Conservation (phyloP, 1,140 invertebrate genomes). For the Wiebesia pumilae region DNA sequence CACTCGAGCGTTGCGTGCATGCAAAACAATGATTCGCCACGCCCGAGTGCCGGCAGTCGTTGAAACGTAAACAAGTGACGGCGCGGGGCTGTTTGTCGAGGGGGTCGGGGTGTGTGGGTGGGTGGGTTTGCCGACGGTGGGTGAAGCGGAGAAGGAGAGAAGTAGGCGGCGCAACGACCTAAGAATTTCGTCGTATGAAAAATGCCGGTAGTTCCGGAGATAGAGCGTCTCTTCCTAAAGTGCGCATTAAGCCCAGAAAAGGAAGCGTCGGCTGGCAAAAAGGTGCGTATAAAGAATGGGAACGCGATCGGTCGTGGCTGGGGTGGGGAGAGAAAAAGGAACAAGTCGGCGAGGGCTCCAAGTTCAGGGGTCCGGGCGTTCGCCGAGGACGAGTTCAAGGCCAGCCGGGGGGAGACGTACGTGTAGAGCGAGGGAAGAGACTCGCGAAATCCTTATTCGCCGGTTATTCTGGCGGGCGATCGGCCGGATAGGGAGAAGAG, state of each 20-base stretch:
- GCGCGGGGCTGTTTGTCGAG: no score
- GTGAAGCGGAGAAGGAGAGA: neutral
- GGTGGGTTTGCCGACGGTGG: neutral
- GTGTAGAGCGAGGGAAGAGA: neutral
- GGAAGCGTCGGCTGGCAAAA: slow-evolving; percentile 17
- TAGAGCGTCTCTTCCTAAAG: slow-evolving; percentile 37
- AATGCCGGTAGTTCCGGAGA: slow-evolving; percentile 29
- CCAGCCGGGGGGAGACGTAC: slow-evolving; percentile 29
- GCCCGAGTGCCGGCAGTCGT: slow-evolving; percentile 25
- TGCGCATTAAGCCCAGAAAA: slow-evolving; percentile 29
- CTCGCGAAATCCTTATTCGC: slow-evolving; percentile 34
- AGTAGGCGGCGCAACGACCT: neutral
- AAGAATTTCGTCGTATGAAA: neutral
- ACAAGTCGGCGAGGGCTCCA: slow-evolving; percentile 14
- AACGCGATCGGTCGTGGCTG: no score
- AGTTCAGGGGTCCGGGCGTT: slow-evolving; percentile 54
- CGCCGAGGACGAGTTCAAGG: slow-evolving; percentile 62
- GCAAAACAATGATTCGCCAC: slow-evolving; percentile 29
- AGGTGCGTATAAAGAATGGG: neutral
- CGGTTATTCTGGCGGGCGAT: slow-evolving; percentile 44
- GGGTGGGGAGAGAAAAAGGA: neutral
- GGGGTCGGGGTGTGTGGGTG: no score
- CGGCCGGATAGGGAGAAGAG: neutral
- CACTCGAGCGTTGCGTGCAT: neutral
- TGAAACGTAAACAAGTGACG: slow-evolving; percentile 12